Evolutionary conservation across 2,113 vertebrate genomes (phyloP), one percentile per base, ranked within the genome.

Genomic region (Xiphophorus couchianus): DNA sequence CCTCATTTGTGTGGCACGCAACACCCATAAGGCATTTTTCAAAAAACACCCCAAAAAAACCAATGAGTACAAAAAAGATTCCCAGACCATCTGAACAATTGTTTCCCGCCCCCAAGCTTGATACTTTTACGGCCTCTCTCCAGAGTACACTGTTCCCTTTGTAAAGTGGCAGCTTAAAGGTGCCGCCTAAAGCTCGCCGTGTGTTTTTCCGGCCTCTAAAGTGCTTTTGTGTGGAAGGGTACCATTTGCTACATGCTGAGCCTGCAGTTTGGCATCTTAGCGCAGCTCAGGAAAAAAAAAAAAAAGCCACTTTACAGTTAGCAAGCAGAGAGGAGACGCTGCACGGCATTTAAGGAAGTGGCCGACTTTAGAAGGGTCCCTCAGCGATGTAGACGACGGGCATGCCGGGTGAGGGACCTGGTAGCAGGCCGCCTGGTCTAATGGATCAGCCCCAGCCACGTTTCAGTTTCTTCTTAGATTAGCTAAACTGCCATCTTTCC

Each of bases 221-320:
- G 93, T 94, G 93, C 91, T 94, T 91, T 87, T 91, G 90, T 91
- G 84, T 75, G 30, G 76, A 91, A 83, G 76, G 84, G 82, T 78
- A 75, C 90, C 85, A 93, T 94, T 95, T 93, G 82, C 76, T 81
- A 73, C 83, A 82, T 92, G 94, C 93, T 95, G 94, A 95, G 89
- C 54, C 71, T 71, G 93, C 94, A 93, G 90, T 93, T 92, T 85
- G 71, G 39, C 71, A 1, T 82, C 84, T 74, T 65, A 80, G 80
- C 37, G 1, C 75, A 58, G 83, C 86, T 54, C 74, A 63, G 74
- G 81, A 86, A 88, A 90, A 48, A 11, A 10, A 35, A 28, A 28
- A 37, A 37, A 11, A 91, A 92, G 81, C 85, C 86, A 90, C 93
- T 94, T 90, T 92, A 90, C 87, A 73, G 85, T 86, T 76, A 75